Percentiles rank a stretch among this genome's conserved stretches.
These are phyloP conservation scores for Scolopax mira DNA, from an alignment of 2,113 vertebrate species.

Conservation along the genomic window DNA sequence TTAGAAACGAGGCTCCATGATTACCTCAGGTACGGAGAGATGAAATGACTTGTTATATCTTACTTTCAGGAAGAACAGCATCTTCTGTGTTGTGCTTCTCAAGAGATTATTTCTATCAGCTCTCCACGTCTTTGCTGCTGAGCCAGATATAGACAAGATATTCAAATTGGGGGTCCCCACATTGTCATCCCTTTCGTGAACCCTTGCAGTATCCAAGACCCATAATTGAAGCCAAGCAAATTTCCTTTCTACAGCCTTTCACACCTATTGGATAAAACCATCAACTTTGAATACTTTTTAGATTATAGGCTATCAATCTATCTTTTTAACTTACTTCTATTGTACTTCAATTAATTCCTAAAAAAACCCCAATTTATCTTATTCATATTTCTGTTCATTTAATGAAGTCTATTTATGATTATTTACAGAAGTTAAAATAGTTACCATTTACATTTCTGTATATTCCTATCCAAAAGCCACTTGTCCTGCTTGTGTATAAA, in stretches of 20 bases:
- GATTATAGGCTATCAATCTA: neutral
- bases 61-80: neutral
- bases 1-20: neutral
- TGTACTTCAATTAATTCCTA: neutral
- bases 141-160: neutral
- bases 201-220: neutral
- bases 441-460: conserved; percentile 83
- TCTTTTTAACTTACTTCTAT: neutral
- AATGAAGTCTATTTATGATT: neutral
- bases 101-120: neutral
- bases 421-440: neutral
- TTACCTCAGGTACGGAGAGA: neutral
- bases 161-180: neutral
- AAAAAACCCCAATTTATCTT: neutral
- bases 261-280: neutral
- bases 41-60: neutral
- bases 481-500: conserved; percentile 72
- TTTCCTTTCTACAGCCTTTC: neutral
- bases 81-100: neutral
- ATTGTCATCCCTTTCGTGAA: neutral
- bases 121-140: neutral
- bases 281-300: neutral
- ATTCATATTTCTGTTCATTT: neutral
- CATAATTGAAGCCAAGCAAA: neutral
- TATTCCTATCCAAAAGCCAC: conserved; percentile 87